Evolutionary conservation across 2,113 vertebrate species (phyloP), one percentile per base, ranked within the genome.

Genomic region (Stercorarius parasiticus): DNA sequence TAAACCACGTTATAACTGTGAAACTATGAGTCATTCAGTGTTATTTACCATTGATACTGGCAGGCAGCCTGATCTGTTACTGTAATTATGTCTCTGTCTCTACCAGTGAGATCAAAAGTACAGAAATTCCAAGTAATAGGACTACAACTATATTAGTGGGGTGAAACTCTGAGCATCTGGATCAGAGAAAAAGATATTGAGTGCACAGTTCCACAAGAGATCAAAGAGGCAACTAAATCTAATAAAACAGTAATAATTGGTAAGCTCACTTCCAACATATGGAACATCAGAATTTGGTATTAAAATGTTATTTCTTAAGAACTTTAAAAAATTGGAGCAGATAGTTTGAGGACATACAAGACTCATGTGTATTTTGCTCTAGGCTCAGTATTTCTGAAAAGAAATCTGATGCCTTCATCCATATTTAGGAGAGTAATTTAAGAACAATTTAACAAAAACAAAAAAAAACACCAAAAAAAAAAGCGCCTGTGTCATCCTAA

Each of bases 21-120:
- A 97, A 97, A 95, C 93, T 96, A 23, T 94, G 97, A 97, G 95
- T 95, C 96, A 95, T 80, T 96, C 82, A 25, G 87, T 95, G 94
- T 96, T 96, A 96, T 96, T 97, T 97, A 94, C 97, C 94, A 97
- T 97, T 97, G 96, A 94, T 95, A 97, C 95, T 98, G 97, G 97
- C 65, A 77, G 76, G 62, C 95, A 88, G 90, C 88, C 93, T 88
- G 94, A 92, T 92, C 96, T 96, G 90, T 97, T 96, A 84, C 97
- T 97, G 96, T 95, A 93, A 92, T 94, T 96, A 95, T 96, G 95
- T 94, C 88, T 97, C 96, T 96, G 88, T 95, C 97, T 94, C 94
- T 96, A 97, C 93, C 95, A 94, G 87, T 76, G 92, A 97, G 96
- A 95, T 97, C 93, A 97, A 94, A 97, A 97, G 95, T 96, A 93